phyloP scores from a whole-genome alignment of 1,140 invertebrate genomes.

The Cyclargus thomasi region DNA sequence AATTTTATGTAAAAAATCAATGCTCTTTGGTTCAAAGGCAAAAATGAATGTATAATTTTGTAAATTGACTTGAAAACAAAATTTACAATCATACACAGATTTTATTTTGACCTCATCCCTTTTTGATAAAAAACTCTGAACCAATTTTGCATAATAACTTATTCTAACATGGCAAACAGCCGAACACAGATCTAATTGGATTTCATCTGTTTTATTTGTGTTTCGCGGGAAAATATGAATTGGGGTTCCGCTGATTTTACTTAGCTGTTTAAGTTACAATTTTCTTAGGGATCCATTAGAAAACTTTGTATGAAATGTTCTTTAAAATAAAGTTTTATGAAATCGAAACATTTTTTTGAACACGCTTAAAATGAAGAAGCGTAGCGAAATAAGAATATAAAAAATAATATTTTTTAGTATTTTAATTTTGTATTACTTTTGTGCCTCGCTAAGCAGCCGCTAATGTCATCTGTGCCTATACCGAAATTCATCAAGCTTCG shows the following conservation, averaged over 20 bases:
- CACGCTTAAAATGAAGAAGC: too few relatives aligned
- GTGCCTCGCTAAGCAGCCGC: too few relatives aligned
- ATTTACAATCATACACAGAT: constrained; percentile 18
- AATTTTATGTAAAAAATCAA: neutral
- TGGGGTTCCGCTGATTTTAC: constrained; percentile 26
- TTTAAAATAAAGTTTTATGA: too few relatives aligned
- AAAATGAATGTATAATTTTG: constrained; percentile 11
- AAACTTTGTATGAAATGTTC: too few relatives aligned
- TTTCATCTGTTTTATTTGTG: constrained; percentile 50
- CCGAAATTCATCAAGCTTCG: too few relatives aligned
- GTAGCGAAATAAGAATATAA: too few relatives aligned
- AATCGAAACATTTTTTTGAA: too few relatives aligned
- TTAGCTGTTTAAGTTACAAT: too few relatives aligned
- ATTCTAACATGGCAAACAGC: constrained; percentile 52
- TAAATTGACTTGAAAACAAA: constrained; percentile 9
- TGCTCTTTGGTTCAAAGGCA: neutral
- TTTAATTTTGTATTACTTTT: too few relatives aligned
- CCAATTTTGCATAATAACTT: constrained; percentile 65
- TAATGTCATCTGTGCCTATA: too few relatives aligned
- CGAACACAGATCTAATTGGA: constrained; percentile 56
- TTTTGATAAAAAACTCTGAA: constrained; percentile 45
- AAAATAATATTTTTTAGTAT: too few relatives aligned
- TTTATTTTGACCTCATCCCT: constrained; percentile 30
- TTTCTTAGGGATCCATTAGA: too few relatives aligned
- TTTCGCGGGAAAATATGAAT: constrained; percentile 28